Percentiles rank a stretch among this genome's conserved stretches.
Conservation (phyloP, 2,888 invertebrate species). For the Hypolimnas misippus region DNA sequence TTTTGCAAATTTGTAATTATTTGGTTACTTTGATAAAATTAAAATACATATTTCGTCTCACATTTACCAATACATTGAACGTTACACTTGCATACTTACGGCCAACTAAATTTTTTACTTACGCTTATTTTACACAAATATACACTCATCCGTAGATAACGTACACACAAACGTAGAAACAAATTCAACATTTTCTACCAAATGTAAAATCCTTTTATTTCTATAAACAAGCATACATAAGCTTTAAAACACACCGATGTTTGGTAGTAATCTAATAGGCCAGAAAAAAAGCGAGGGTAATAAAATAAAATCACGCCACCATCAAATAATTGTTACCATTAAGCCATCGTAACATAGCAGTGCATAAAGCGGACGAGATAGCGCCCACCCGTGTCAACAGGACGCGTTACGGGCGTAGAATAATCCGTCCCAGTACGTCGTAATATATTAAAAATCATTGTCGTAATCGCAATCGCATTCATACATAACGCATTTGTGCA, state of each 20-base stretch:
- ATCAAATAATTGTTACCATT: slow-evolving; percentile 16
- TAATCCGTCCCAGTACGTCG: no score
- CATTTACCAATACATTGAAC: background rate
- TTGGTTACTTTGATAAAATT: no score
- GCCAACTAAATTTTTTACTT: background rate
- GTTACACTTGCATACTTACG: background rate
- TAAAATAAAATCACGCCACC: slow-evolving; percentile 4
- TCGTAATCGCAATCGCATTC: background rate
- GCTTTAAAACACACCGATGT: background rate
- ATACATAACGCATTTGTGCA: no score
- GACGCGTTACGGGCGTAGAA: no score
- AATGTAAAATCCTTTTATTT: no score
- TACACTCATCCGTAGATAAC: background rate
- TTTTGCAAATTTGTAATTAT: no score
- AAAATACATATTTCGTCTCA: background rate
- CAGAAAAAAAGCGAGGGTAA: background rate
- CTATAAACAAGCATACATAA: background rate
- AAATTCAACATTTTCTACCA: no score
- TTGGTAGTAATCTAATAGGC: background rate
- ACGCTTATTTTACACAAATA: background rate
- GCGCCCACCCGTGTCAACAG: no score
- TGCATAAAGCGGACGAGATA: slow-evolving; percentile 4
- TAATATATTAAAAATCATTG: background rate
- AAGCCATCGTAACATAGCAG: slow-evolving; percentile 9
- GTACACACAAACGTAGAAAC: background rate